phyloP scores from a whole-genome alignment of 2,113 vertebrate species.

The Peromyscus maniculatus region DNA sequence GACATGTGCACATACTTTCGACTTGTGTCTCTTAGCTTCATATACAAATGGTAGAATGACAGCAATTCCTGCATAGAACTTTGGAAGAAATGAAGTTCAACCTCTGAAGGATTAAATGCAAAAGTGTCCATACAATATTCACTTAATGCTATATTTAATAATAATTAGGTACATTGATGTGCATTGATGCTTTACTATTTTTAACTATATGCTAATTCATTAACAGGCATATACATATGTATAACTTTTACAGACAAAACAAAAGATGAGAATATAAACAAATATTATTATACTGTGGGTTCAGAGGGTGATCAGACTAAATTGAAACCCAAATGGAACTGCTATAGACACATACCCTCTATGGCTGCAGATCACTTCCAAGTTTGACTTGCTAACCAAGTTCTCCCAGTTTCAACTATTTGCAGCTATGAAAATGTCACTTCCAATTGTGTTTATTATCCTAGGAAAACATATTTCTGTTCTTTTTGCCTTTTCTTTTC shows the following conservation, averaged over 20 bases:
- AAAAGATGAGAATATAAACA: slow-evolving; percentile 8
- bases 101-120: neutral
- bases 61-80: neutral
- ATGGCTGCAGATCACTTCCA: neutral
- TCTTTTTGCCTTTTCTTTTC: slow-evolving; percentile 62
- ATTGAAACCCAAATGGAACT: neutral
- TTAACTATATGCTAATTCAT: neutral
- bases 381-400: neutral
- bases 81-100: neutral
- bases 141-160: neutral
- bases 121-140: neutral
- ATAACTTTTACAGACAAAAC: neutral
- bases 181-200: neutral
- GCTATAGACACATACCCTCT: neutral
- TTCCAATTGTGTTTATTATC: neutral
- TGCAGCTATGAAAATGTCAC: neutral
- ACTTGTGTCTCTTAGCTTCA: neutral
- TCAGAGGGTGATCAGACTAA: neutral
- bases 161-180: neutral
- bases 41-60: neutral
- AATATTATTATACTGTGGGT: neutral
- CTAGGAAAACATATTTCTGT: slow-evolving; percentile 36
- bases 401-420: slow-evolving; percentile 5
- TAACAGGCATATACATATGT: neutral
- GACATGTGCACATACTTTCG: neutral